Evolutionary conservation across 2,797 vertebrate genomes (phyloP).

Genomic region (Sciurus carolinensis): DNA sequence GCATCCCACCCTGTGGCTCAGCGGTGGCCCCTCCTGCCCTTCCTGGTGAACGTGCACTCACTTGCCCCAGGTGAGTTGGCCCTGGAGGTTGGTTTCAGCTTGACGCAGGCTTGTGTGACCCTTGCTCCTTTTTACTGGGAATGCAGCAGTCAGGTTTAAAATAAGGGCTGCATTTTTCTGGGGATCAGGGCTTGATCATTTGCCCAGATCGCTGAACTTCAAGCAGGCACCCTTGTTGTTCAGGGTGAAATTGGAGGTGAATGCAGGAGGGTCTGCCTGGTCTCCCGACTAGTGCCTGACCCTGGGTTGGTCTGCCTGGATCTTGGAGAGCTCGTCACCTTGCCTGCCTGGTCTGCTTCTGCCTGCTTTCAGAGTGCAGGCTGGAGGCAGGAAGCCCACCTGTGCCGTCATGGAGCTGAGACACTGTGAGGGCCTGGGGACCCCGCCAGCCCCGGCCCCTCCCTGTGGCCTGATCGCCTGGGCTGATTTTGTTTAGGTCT

Average conservation of each 20-base stretch:
- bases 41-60: no score
- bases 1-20: rapidly evolving
- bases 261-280: rapidly evolving
- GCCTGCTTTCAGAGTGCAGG: not conserved
- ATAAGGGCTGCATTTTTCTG: not conserved
- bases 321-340: not conserved
- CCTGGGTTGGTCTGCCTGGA: not conserved
- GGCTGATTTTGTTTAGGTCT: no score
- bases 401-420: not conserved
- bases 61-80: not conserved
- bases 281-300: not conserved
- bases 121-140: not conserved
- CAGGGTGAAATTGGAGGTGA: not conserved
- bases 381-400: rapidly evolving
- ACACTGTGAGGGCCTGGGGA: not conserved
- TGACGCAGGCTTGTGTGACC: no score
- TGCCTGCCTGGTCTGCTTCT: not conserved
- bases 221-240: rapidly evolving
- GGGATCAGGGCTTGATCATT: not conserved
- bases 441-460: no score
- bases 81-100: not conserved
- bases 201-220: not conserved
- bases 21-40: not conserved
- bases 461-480: rapidly evolving
- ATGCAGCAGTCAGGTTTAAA: not conserved